Evolutionary conservation across 2,888 invertebrate species (phyloP).

Genomic region (Eristalinus aeneus): DNA sequence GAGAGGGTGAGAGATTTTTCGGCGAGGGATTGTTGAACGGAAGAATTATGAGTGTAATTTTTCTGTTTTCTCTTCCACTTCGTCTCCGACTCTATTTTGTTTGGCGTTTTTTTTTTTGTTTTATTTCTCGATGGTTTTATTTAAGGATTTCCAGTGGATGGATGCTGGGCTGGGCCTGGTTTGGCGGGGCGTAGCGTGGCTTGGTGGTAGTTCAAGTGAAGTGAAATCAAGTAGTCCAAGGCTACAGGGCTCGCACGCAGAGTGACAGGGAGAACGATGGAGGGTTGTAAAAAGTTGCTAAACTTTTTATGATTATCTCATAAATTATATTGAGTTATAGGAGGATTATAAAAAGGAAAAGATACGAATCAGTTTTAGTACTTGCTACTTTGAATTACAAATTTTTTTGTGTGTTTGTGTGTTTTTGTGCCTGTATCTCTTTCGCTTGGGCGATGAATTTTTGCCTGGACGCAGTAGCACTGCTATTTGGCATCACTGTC

Average conservation of each 20-base stretch:
- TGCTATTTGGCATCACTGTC: constrained; percentile 32
- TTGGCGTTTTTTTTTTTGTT: constrained; percentile 27
- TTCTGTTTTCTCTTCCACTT: constrained; percentile 26
- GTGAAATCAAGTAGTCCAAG: constrained; percentile 52
- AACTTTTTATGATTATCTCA: constrained; percentile 67
- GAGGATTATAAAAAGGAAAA: constrained; percentile 58
- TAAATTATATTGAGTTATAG: constrained; percentile 67
- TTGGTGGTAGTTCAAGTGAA: constrained; percentile 35
- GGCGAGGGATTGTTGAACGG: constrained; percentile 51
- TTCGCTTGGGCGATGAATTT: no score
- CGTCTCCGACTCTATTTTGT: no score
- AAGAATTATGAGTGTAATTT: constrained; percentile 68
- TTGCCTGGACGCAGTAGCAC: background rate
- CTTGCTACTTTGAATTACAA: constrained; percentile 67
- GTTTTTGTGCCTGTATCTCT: background rate
- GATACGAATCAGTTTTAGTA: constrained; percentile 65
- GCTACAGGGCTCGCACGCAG: background rate
- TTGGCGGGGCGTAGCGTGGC: background rate
- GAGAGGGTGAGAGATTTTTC: constrained; percentile 10
- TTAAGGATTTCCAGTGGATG: constrained; percentile 30
- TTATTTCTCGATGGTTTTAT: constrained; percentile 3
- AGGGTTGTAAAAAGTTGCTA: constrained; percentile 65
- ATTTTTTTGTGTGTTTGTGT: constrained; percentile 34
- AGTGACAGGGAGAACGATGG: background rate
- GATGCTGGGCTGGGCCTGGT: background rate